Conservation (phyloP, 2,888 invertebrate genomes). For the Arge pagana region DNA sequence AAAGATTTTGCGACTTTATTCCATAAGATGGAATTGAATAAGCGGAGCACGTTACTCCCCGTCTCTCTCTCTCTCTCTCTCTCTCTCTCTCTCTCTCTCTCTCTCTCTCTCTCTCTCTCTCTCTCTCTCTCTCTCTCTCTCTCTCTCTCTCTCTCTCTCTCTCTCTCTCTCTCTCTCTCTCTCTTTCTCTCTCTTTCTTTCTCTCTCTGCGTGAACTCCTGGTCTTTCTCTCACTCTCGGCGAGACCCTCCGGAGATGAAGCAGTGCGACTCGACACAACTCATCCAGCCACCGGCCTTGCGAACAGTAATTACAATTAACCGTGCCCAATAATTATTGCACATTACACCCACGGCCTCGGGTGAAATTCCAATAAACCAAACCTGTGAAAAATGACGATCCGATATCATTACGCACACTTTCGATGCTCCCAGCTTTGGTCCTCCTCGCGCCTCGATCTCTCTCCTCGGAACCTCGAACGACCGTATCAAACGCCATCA, state of each 20-base stretch:
- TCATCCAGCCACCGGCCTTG: conserved; percentile 26
- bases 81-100: background rate
- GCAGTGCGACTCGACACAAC: conserved; percentile 21
- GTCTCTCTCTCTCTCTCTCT: background rate
- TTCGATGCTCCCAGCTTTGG: conserved; percentile 2
- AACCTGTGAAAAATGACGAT: conserved; percentile 13
- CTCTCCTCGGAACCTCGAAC: background rate
- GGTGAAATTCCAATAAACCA: conserved; percentile 25
- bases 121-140: conserved; percentile 8
- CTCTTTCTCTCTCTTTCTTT: background rate
- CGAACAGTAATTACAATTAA: conserved; percentile 30
- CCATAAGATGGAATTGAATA: conserved; percentile 18
- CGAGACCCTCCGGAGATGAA: conserved; percentile 21
- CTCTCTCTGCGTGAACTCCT: background rate
- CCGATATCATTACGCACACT: conserved; percentile 15
- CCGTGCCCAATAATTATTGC: conserved; percentile 31
- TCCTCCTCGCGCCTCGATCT: too few relatives aligned
- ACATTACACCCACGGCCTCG: conserved; percentile 25
- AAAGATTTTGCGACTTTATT: conserved; percentile 12
- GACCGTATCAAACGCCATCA: background rate
- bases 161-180: background rate
- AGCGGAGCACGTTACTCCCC: background rate
- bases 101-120: background rate
- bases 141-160: background rate
- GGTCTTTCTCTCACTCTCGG: conserved; percentile 3